Evolutionary conservation across 2,888 invertebrate genomes (phyloP).

Genomic region (Eupithecia tripunctaria): DNA sequence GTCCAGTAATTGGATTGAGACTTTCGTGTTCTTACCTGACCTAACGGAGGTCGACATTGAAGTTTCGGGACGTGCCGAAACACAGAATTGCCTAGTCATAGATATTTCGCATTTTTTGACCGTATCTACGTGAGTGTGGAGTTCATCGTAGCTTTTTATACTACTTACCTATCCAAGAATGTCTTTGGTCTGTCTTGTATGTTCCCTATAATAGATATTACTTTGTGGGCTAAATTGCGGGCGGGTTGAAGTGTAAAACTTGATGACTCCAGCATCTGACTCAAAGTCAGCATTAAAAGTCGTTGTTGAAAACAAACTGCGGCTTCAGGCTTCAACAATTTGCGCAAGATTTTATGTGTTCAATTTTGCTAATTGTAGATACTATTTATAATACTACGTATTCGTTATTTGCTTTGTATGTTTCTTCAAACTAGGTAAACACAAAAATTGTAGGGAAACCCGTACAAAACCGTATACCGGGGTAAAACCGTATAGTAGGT

Average conservation of each 20-base stretch:
- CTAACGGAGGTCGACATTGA: conserved; percentile 33
- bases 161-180: conserved; percentile 1
- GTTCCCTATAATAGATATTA: not conserved
- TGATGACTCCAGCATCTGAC: not conserved
- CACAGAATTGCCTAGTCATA: conserved; percentile 21
- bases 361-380: not conserved
- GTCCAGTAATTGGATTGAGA: conserved; percentile 34
- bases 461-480: too few relatives aligned
- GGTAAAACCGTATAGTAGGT: too few relatives aligned
- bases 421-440: not conserved
- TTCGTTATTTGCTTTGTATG: not conserved
- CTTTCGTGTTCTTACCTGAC: conserved; percentile 31
- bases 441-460: not conserved
- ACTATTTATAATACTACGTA: not conserved
- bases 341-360: not conserved
- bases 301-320: not conserved
- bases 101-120: conserved; percentile 15
- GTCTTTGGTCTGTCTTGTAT: not conserved
- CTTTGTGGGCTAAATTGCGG: not conserved
- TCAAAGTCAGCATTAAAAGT: not conserved
- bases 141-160: conserved; percentile 1
- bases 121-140: conserved; percentile 2
- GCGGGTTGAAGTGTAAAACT: not conserved
- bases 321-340: not conserved
- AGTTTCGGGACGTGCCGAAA: conserved; percentile 29